Conservation (phyloP, 2,113 vertebrate genomes). For the Xyrauchen texanus region DNA sequence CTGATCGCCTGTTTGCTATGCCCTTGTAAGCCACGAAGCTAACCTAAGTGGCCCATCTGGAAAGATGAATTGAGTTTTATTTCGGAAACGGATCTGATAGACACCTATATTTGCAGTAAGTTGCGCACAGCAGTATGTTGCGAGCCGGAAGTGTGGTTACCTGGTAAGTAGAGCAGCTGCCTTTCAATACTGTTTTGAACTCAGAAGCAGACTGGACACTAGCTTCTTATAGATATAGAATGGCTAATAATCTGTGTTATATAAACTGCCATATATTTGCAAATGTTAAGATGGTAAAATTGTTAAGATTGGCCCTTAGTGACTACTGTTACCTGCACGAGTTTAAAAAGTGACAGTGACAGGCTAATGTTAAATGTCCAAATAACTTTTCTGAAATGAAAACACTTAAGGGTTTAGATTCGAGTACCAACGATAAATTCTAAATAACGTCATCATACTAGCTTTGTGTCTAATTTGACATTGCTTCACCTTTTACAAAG, state of each 20-base stretch:
- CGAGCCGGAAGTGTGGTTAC: slow-evolving; percentile 69
- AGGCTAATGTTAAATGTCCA: not conserved
- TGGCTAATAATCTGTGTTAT: not conserved
- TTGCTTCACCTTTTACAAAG: not conserved
- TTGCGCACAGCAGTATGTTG: slow-evolving; percentile 66
- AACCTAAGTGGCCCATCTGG: slow-evolving; percentile 58
- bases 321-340: not conserved
- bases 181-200: not conserved
- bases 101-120: slow-evolving; percentile 41
- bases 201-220: not conserved
- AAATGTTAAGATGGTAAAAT: not conserved
- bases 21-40: slow-evolving; percentile 70
- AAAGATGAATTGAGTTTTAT: slow-evolving; percentile 64
- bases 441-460: not conserved
- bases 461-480: not conserved
- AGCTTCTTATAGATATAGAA: not conserved
- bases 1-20: slow-evolving; percentile 56
- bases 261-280: not conserved
- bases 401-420: not conserved
- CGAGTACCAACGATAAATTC: not conserved
- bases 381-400: not conserved
- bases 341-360: slow-evolving; percentile 7
- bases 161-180: slow-evolving; percentile 67
- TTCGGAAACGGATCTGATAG: slow-evolving; percentile 46
- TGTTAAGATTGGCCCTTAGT: not conserved